These are phyloP conservation scores for Euleptes europaea DNA, from an alignment of 2,113 vertebrate species.

Conservation along the genomic window DNA sequence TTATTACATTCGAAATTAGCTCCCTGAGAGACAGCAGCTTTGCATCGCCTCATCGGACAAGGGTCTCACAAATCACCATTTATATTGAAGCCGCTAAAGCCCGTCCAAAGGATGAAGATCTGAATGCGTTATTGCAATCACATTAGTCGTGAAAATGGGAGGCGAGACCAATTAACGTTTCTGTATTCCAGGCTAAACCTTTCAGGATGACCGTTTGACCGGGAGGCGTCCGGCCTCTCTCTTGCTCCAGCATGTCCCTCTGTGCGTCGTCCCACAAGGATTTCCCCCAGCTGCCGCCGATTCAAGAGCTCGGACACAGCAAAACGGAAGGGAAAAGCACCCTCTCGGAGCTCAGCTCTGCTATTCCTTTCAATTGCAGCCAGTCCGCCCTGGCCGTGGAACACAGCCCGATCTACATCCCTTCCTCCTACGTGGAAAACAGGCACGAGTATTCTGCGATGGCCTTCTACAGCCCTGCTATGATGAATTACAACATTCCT, in stretches of 20 bases:
- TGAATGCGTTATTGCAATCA: not conserved
- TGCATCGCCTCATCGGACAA: no score
- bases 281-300: conserved; percentile 76
- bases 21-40: not conserved
- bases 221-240: conserved; percentile 22
- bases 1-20: not conserved
- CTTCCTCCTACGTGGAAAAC: conserved; percentile 85
- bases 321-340: conserved; percentile 76
- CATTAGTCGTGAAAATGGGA: not conserved
- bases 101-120: not conserved
- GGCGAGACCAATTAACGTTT: not conserved
- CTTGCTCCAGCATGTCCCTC: conserved; percentile 69
- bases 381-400: conserved; percentile 77
- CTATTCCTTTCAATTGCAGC: conserved; percentile 77
- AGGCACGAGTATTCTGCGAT: conserved; percentile 82
- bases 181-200: conserved; percentile 36
- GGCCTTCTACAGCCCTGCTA: conserved; percentile 83
- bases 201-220: conserved; percentile 62
- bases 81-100: not conserved
- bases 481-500: conserved; percentile 79
- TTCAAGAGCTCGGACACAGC: conserved; percentile 82
- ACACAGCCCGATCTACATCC: conserved; percentile 82
- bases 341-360: conserved; percentile 71
- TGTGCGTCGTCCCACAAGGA: conserved; percentile 78
- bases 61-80: not conserved